Evolutionary conservation across 2,888 invertebrate genomes (phyloP), one percentile per base, ranked within the genome.

Genomic region (Amiota minor): DNA sequence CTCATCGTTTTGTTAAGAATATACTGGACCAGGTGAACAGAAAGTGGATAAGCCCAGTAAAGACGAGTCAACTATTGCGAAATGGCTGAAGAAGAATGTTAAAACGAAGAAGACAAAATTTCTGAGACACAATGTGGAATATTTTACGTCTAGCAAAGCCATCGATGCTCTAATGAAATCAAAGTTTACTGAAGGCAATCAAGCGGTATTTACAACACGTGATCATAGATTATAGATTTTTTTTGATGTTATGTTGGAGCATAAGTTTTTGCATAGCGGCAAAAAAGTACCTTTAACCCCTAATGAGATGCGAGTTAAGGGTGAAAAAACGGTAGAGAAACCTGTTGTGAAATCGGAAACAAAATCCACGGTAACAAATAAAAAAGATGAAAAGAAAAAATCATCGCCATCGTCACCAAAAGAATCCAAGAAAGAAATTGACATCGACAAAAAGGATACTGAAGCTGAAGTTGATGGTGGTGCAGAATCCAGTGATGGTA

Each of bases 51-150:
- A 96, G 89, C 94, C 96, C 1, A 92, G 95, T 0, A 98, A 97
- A 89, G 96, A 97, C 74, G 98, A 99, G 89, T 97, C 97, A 89
- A 92, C 94, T 0, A 93, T 99, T 64, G 99, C 98, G 0, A 97
- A 97, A 89, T 98, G 97, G 95, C 91, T 99, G 82, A 94, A 97
- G 72, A 96, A 96, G 79, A 97, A 98, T 90, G 94, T 98, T 35
- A 97, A 96, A 50, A 95, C 95, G 3, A 98, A 98, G 91, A 97
- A 96, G 89, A 98, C 98, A 0, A 98, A 98, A 90, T 97, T 99
- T 89, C 92, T 98, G 70, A 97, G 96, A 87, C 98, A 99, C 89
- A 95, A 97, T 90, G 98, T 99, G 12, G 97, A 98, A 89, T 99
- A 98, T 90, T 99, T 99, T 87, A 97, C 97, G 79, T 95, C 94